Evolutionary conservation across 2,888 invertebrate species (phyloP).

Genomic region (Limnephilus lunatus): DNA sequence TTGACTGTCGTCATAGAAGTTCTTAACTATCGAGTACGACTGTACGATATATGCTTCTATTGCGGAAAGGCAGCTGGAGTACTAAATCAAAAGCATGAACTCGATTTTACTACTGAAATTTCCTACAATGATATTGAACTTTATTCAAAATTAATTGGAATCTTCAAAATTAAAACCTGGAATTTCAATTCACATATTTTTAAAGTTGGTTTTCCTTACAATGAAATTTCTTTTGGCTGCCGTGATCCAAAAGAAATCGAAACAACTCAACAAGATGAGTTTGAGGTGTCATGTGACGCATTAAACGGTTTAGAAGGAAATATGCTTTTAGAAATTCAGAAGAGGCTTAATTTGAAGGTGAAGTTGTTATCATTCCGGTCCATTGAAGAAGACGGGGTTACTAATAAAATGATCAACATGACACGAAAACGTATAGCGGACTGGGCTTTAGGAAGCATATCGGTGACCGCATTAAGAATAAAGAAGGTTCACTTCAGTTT

Average conservation of each 20-base stretch:
- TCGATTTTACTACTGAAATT: background rate
- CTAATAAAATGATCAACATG: no score
- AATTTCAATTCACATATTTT: background rate
- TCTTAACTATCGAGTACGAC: background rate
- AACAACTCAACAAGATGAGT: background rate
- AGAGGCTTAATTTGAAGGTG: conserved; percentile 19
- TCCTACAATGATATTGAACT: background rate
- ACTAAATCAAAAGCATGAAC: background rate
- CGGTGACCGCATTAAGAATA: no score
- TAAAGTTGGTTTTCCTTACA: background rate
- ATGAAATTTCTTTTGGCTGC: background rate
- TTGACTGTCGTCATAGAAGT: background rate
- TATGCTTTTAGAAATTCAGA: background rate
- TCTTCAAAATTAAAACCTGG: background rate
- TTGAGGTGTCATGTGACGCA: background rate
- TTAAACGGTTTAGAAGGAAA: background rate
- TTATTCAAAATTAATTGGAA: background rate
- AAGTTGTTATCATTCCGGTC: no score
- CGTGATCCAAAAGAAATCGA: background rate
- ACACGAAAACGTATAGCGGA: no score
- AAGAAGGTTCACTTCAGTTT: no score
- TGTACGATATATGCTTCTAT: background rate
- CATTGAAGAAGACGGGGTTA: no score
- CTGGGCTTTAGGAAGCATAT: no score
- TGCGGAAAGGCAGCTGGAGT: background rate